Evolutionary conservation across 2,113 vertebrate genomes (phyloP), one percentile per base, ranked within the genome.

Genomic region (Cheilinus undulatus): DNA sequence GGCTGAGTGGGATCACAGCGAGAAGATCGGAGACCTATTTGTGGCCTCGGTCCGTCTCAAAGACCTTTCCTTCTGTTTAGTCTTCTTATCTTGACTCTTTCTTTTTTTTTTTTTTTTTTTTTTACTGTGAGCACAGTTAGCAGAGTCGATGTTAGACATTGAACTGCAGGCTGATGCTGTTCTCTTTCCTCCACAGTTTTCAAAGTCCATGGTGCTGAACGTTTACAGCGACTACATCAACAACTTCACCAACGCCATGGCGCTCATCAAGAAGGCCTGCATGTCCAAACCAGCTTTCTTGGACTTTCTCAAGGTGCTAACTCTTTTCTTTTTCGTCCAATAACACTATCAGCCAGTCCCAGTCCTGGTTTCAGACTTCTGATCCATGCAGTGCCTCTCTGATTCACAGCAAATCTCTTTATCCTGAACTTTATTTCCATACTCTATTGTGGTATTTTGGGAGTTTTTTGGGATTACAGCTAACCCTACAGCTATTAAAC

Each of bases 201-300:
- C 97, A 56, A 97, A 97, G 90, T 98, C 96, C 3, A 97, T 98
- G 96, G 96, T 98, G 52, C 83, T 97, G 26, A 94, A 97, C 0
- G 95, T 98, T n/a, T 98, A 98, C 92, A 98, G 96, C 0, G 96
- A 98, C 51, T 98, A 98, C 0, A 95, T 98, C 85, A 97, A 97
- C 91, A 98, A 98, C 92, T 97, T 98, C 93, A 97, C 96, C 79
- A 92, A 85, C 0, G 95, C 96, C 91, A 98, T 97, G 96, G 91
- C 95, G 0, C 89, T 97, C 28, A 96, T 98, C 86, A 97, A 97
- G 91, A 97, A 95, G 76, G 96, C 96, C 48, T 97, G 96, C 49
- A 88, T 96, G 69, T 97, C 95, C 68, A 97, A 96, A 53, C 96
- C 96, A 0, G 90, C 94, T 0, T 98, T 98, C 85, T 93, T 97